Evolutionary conservation across 2,888 invertebrate species (phyloP), one percentile per base, ranked within the genome.

Genomic region (Lacanobia oleracea): DNA sequence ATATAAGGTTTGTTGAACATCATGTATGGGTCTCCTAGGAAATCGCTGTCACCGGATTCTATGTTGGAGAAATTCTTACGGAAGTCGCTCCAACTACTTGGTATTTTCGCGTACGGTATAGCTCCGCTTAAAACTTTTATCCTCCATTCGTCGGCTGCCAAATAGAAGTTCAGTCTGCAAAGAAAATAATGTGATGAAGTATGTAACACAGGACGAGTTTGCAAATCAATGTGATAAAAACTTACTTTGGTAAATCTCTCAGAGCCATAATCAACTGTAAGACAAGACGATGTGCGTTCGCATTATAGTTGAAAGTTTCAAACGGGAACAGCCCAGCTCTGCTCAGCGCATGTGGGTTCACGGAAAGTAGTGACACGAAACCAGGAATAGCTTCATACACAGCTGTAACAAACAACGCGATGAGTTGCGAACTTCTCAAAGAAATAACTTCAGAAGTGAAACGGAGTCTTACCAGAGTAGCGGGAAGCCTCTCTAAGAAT

Each of bases 91-190:
- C 97, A 97, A 91, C 96, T 96, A 45, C 78, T 90, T 12, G 89
- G 90, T 68, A 92, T 90, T 82, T 93, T 90, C 18, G 92, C 78
- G 56, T 92, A 88, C 43, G 93, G 91, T 78, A 93, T 92, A 79
- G 90, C 88, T 67, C 94, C 94, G 89, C 87, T 92, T 70, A 96
- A 86, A 67, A 94, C 91, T 84, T 96, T 93, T 56, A 97, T 86
- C 72, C 97, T 93, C 96, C 96, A 97, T 86, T 95, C 94, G 76
- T 97, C 97, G 16, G 94, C 96, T 45, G 96, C 94, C 80, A 96
- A 89, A 86, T 96, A 97, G 88, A 95, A 97, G 75, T 97, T 96
- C 62, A 97, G 90, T 85, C 96, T 96, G 87, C 67, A 92, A 92
- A 62, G 7, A 77, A 63, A 72, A 76, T 51, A 27, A 48, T 57